phyloP scores from a whole-genome alignment of 2,797 vertebrate species.

The Poecilia gillii region DNA sequence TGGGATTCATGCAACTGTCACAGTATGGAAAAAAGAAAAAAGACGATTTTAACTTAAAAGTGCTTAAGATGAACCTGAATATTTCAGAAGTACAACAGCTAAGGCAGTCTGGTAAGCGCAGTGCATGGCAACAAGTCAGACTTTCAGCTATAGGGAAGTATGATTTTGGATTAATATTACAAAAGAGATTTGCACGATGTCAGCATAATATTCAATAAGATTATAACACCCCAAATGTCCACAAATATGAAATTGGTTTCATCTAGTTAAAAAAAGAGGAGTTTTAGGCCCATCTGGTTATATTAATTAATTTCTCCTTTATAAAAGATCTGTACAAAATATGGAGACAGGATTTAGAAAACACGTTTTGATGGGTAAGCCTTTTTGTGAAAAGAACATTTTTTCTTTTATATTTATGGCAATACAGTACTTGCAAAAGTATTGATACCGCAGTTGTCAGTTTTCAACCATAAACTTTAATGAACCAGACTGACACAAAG shows the following conservation, averaged over 20 bases:
- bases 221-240: not conserved
- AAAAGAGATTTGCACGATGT: conserved; percentile 10
- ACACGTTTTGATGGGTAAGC: conserved; percentile 13
- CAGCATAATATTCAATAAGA: not conserved
- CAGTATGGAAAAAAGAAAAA: conserved; percentile 33
- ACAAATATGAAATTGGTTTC: not conserved
- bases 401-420: not conserved
- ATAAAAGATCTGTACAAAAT: conserved; percentile 38
- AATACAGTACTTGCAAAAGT: not conserved
- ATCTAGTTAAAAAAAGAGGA: not conserved
- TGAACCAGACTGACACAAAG: not conserved
- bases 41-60: conserved; percentile 51
- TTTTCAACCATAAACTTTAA: not conserved
- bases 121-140: conserved; percentile 27
- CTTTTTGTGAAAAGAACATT: conserved; percentile 4
- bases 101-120: conserved; percentile 65
- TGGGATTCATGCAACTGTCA: conserved; percentile 72
- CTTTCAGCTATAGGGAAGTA: conserved; percentile 6
- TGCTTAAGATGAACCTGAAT: conserved; percentile 63
- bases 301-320: not conserved
- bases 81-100: conserved; percentile 52
- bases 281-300: conserved; percentile 3
- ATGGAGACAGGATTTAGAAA: conserved; percentile 32
- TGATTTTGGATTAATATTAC: not conserved
- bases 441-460: not conserved